Conservation (phyloP, 2,888 invertebrate species). For the Loripinus fragilis region DNA sequence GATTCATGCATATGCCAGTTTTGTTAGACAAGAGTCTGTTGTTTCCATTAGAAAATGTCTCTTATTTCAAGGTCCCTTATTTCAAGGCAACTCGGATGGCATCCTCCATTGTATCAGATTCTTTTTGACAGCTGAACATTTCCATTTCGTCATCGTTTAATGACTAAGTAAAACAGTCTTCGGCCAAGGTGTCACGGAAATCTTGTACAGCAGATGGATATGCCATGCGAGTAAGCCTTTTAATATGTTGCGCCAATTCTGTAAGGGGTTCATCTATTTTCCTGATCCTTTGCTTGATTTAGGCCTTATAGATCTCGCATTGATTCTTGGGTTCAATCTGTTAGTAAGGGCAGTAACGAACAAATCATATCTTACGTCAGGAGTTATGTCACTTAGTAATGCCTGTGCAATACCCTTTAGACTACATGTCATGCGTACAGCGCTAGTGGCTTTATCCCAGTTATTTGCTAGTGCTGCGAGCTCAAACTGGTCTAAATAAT, state of each 20-base stretch:
- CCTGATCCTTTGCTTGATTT: constrained; percentile 25
- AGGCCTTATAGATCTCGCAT: too few species aligned
- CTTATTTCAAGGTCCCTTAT: not conserved
- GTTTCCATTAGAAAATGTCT: not conserved
- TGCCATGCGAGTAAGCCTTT: not conserved
- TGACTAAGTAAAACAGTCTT: constrained; percentile 10
- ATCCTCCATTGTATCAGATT: not conserved
- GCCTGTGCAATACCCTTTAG: too few species aligned
- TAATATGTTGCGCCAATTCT: constrained; percentile 9
- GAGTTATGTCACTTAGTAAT: too few species aligned
- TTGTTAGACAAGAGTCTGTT: not conserved
- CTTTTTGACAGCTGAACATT: not conserved
- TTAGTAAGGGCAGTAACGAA: too few species aligned
- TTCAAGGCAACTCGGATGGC: too few species aligned
- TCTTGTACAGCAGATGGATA: too few species aligned
- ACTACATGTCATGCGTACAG: too few species aligned
- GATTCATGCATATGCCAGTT: not conserved
- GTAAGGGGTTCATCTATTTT: constrained; percentile 14
- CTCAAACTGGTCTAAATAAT: too few species aligned
- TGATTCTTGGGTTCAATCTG: too few species aligned
- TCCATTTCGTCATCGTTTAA: constrained; percentile 10
- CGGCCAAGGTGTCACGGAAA: not conserved
- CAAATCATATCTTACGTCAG: too few species aligned
- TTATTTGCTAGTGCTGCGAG: too few species aligned
- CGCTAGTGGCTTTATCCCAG: too few species aligned